Evolutionary conservation across 2,113 vertebrate genomes (phyloP), one percentile per base, ranked within the genome.

Genomic region (Mola mola): DNA sequence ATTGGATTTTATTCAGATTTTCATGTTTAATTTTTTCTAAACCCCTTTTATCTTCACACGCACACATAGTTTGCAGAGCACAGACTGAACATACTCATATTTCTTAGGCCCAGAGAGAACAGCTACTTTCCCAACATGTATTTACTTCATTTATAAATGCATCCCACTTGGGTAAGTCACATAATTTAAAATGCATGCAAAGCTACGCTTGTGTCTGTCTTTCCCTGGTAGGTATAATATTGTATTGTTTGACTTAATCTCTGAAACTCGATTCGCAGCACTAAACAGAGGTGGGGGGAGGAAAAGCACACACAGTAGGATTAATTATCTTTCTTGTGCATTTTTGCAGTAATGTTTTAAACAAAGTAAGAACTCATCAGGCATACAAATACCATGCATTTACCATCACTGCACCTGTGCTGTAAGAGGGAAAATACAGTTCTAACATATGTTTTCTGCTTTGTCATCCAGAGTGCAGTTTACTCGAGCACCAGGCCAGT

Each of bases 401-500:
- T 21, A 55, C 72, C 55, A 52, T 22, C 17, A 20, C 48, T 28
- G 15, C n/a, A 15, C 5, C 16, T 1, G 1, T 15, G 12, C 51
- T 37, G 44, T 44, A 17, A 47, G 12, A 29, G 17, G 52, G 49
- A 34, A 17, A 3, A 8, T 10, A 43, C 36, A 46, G 59, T 40
- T 47, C 16, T 10, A 6, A 28, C 48, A 9, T 69, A 19, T 41
- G n/a, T 6, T 44, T 12, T n/a, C 19, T 41, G 57, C 72, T 9
- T 68, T 34, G 70, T 68, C 51, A 71, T 60, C 28, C 74, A 99
- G 97, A 19, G 93, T 99, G 50, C 93, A 88, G 79, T 92, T 98
- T 53, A 93, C 90, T 73, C 92, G 96, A 85, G 94, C 91, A 61
- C 89, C 92, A n/a, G 94, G 94, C 72, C 95, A 95, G 71, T 96